Percentiles rank a stretch among this genome's conserved stretches.
Conservation (phyloP, 2,113 vertebrate genomes). For the Dasypus novemcinctus region DNA sequence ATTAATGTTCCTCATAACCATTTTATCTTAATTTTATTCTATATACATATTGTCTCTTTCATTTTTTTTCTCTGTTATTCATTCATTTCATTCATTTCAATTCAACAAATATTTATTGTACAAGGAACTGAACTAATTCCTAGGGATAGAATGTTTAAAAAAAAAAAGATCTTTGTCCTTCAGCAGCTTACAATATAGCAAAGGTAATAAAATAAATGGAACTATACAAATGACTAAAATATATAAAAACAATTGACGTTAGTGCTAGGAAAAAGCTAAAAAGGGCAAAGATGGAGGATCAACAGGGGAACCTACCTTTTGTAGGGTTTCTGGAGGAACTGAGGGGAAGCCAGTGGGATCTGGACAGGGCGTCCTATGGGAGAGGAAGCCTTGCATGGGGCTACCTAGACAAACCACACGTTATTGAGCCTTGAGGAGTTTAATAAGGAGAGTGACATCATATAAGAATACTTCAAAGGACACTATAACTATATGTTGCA, state of each 20-base stretch:
- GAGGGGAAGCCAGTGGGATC: not conserved
- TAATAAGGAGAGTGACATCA: not conserved
- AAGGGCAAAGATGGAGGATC: not conserved
- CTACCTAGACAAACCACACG: rapidly evolving
- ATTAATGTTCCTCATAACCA: not conserved
- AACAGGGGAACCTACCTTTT: not conserved
- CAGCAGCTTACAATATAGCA: not conserved
- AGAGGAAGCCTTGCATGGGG: rapidly evolving
- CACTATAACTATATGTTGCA: not conserved
- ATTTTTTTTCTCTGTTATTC: not conserved
- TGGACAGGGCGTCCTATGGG: no score
- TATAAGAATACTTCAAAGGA: not conserved
- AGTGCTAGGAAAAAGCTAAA: not conserved
- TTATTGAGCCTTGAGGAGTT: not conserved
- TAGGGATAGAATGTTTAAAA: not conserved
- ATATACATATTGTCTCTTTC: not conserved
- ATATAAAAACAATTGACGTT: not conserved
- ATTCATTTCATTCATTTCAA: not conserved
- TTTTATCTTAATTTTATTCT: not conserved
- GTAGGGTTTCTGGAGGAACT: not conserved
- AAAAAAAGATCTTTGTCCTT: not conserved
- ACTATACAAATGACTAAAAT: conserved; percentile 13
- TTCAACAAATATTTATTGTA: not conserved
- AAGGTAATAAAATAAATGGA: not conserved
- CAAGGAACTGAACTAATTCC: not conserved